Percentiles rank a stretch among this genome's conserved stretches.
Conservation (phyloP, 2,113 vertebrate species). For the Pavo muticus region DNA sequence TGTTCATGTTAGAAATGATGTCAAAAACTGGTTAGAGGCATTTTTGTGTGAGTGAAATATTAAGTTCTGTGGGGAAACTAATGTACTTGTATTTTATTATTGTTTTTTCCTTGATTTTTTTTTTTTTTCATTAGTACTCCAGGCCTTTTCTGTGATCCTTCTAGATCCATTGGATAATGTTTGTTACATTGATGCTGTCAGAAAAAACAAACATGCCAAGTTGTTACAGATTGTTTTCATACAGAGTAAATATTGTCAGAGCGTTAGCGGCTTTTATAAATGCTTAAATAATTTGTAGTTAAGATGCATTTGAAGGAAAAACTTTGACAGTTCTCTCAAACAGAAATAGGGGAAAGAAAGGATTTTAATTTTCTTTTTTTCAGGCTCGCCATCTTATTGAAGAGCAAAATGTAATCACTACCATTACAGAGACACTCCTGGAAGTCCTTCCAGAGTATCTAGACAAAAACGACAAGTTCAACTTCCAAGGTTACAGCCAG, state of each 20-base stretch:
- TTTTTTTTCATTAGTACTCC: neutral
- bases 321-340: neutral
- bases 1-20: neutral
- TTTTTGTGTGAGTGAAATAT: neutral
- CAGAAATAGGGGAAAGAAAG: neutral
- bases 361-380: neutral
- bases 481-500: conserved; percentile 94
- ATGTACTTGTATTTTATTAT: neutral
- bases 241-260: neutral
- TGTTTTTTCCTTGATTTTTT: neutral
- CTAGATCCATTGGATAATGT: neutral
- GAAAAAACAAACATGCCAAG: neutral
- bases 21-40: neutral
- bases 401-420: conserved; percentile 90
- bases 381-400: conserved; percentile 96
- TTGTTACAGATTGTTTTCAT: neutral
- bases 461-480: conserved; percentile 91
- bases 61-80: fast-evolving
- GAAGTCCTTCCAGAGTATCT: conserved; percentile 92
- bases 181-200: neutral
- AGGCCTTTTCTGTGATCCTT: neutral
- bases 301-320: neutral
- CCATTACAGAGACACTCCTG: conserved; percentile 91
- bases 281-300: neutral
- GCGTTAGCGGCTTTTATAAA: neutral